Evolutionary conservation across 1,140 invertebrate species (phyloP).

Genomic region (Elymnias hypermnestra): DNA sequence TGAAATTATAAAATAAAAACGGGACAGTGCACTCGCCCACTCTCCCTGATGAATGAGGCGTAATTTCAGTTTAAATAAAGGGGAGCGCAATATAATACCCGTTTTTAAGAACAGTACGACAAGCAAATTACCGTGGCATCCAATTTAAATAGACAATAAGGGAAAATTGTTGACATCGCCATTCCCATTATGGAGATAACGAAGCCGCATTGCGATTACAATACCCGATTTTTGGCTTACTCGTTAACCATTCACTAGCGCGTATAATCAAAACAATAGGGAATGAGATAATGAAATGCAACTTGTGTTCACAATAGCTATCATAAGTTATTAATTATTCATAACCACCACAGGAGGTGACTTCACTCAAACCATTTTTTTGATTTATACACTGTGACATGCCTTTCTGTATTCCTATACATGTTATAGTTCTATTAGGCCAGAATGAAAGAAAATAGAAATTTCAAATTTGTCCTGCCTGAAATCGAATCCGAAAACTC

Average conservation of each 20-base stretch:
- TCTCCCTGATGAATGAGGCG: conserved; percentile 61
- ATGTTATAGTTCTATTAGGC: no score
- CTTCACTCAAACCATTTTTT: no score
- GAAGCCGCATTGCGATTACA: conserved; percentile 28
- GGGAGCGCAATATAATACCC: conserved; percentile 59
- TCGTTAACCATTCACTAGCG: conserved; percentile 13
- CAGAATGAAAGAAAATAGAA: no score
- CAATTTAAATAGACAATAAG: conserved; percentile 55
- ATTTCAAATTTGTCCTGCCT: no score
- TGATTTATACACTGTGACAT: no score
- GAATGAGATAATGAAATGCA: conserved; percentile 5
- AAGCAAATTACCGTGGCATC: conserved; percentile 50
- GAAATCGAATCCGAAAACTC: no score
- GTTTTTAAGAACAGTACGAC: conserved; percentile 47
- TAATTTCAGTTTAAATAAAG: conserved; percentile 68
- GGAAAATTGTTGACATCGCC: conserved; percentile 51
- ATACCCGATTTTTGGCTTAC: conserved; percentile 17
- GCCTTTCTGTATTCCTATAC: no score
- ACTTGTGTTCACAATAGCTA: no score
- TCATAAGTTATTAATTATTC: no score
- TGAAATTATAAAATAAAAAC: conserved; percentile 54
- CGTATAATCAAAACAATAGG: conserved; percentile 2
- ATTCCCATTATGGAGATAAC: conserved; percentile 35
- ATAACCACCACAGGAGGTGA: no score
- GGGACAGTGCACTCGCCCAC: conserved; percentile 45